These are phyloP conservation scores for Plecotus auritus DNA, from an alignment of 2,113 vertebrate species.

Conservation along the genomic window DNA sequence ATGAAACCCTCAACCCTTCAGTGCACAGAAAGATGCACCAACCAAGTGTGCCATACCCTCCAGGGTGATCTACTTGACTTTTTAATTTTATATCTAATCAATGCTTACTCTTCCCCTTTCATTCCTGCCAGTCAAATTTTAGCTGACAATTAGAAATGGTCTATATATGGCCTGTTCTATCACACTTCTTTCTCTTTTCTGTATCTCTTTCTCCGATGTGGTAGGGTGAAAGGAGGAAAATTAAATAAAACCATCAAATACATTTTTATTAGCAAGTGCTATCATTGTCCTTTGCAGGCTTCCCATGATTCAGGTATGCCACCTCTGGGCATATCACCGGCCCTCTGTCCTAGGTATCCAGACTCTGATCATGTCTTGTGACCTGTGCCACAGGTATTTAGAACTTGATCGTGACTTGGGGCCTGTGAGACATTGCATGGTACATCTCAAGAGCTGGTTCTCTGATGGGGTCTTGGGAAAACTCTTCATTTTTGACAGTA, in stretches of 20 bases:
- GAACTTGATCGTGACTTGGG: not conserved
- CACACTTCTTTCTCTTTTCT: not conserved
- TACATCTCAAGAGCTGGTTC: not conserved
- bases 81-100: not conserved
- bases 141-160: not conserved
- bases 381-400: not conserved
- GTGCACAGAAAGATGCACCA: no score
- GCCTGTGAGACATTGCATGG: not conserved
- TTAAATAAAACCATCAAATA: not conserved
- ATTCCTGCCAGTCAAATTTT: not conserved
- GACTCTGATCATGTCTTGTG: not conserved
- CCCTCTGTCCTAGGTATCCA: not conserved
- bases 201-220: not conserved
- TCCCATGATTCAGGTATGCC: not conserved
- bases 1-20: no score
- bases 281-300: not conserved
- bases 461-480: not conserved
- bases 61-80: not conserved
- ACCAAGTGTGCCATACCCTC: no score
- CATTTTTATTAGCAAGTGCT: not conserved
- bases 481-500: not conserved
- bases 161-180: not conserved
- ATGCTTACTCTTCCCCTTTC: not conserved
- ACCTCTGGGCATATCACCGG: not conserved
- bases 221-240: not conserved